phyloP scores from a whole-genome alignment of 2,888 invertebrate species.

The Meloe dianella region DNA sequence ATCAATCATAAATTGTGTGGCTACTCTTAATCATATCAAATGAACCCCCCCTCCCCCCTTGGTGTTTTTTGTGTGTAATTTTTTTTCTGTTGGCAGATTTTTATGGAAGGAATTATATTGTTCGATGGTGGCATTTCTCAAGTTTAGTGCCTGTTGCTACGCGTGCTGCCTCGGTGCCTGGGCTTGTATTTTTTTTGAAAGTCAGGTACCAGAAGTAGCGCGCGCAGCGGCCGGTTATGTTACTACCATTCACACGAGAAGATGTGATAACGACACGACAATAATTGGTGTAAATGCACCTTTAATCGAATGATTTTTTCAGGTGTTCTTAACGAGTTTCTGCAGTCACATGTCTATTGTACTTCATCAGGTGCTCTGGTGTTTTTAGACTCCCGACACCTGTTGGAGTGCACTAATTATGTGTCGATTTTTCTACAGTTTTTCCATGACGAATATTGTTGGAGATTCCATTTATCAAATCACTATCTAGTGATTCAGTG shows the following conservation, averaged over 20 bases:
- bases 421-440: conserved; percentile 63
- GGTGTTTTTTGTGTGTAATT: not conserved
- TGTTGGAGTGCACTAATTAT: conserved; percentile 99
- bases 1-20: no score
- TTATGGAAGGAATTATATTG: not conserved
- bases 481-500: no score
- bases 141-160: conserved; percentile 62
- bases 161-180: conserved; percentile 91
- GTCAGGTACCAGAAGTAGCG: conserved; percentile 99
- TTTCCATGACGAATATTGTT: no score
- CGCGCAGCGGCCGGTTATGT: conserved; percentile 73
- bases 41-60: no score
- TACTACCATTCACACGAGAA: not conserved
- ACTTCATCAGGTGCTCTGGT: conserved; percentile 99
- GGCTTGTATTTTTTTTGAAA: conserved; percentile 69
- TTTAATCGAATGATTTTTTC: not conserved
- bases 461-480: no score
- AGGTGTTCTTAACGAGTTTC: conserved; percentile 31
- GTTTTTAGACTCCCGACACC: conserved; percentile 88
- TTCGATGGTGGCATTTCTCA: conserved; percentile 16
- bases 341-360: conserved; percentile 94
- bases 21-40: no score
- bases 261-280: not conserved
- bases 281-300: not conserved
- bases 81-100: not conserved